Conservation (phyloP, 2,888 invertebrate genomes). For the Pinctada fucata region DNA sequence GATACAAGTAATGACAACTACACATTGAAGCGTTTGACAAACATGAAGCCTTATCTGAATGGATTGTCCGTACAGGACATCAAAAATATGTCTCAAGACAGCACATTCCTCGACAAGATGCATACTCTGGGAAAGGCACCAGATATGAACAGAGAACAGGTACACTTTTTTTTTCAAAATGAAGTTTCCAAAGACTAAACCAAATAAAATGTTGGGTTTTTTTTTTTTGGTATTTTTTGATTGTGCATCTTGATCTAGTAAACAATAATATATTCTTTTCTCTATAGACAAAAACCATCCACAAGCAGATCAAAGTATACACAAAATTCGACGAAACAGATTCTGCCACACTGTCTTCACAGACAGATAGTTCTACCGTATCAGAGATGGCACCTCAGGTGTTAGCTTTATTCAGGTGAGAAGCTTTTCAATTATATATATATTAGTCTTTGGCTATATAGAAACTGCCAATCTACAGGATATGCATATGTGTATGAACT, state of each 20-base stretch:
- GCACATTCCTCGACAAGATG: constrained; percentile 29
- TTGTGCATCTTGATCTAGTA: too few species aligned
- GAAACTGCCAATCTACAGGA: too few species aligned
- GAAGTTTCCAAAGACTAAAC: too few species aligned
- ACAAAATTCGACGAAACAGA: constrained; percentile 33
- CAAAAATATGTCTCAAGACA: constrained; percentile 36
- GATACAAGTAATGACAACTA: constrained; percentile 46
- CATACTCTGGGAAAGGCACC: constrained; percentile 30
- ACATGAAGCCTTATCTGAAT: constrained; percentile 44
- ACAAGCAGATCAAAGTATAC: constrained; percentile 19
- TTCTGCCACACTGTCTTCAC: constrained; percentile 15
- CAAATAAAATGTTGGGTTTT: too few species aligned
- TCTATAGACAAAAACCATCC: constrained; percentile 28
- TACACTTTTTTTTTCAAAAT: not conserved
- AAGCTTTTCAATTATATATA: too few species aligned
- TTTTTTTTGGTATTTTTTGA: too few species aligned
- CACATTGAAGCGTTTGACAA: constrained; percentile 44
- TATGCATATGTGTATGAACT: too few species aligned
- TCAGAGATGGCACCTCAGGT: constrained; percentile 26
- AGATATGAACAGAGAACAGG: constrained; percentile 30
- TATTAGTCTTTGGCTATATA: too few species aligned
- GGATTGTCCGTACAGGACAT: constrained; percentile 43
- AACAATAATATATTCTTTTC: too few species aligned
- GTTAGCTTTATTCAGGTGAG: constrained; percentile 28
- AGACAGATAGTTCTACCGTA: constrained; percentile 30